Percentiles rank a stretch among this genome's conserved stretches.
Evolutionary conservation across 1,140 invertebrate genomes (phyloP).

Genomic region (Drosophila nebulosa): DNA sequence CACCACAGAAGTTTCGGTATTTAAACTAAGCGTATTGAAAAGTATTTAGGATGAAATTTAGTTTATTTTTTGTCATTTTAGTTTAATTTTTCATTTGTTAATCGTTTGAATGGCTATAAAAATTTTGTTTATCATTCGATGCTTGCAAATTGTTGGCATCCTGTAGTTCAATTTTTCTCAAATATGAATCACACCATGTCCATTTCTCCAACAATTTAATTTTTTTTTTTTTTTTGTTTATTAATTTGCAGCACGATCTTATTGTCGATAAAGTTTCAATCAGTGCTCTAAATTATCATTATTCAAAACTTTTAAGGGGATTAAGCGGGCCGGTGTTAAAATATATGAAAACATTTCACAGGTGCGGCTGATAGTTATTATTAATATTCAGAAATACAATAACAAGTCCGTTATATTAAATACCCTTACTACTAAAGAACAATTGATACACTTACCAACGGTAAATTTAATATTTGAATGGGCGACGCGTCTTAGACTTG

Average conservation of each 20-base stretch:
- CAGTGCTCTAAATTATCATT: background rate
- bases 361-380: too few relatives aligned
- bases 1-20: background rate
- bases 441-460: too few relatives aligned
- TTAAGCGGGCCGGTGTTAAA: too few relatives aligned
- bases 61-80: background rate
- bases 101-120: constrained; percentile 12
- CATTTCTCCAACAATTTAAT: background rate
- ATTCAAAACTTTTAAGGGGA: background rate
- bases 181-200: constrained; percentile 28
- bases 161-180: background rate
- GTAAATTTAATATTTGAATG: too few relatives aligned
- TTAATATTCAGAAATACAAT: too few relatives aligned
- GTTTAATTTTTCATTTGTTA: background rate
- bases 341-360: too few relatives aligned
- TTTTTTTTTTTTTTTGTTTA: background rate
- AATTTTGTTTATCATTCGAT: constrained; percentile 27
- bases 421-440: too few relatives aligned
- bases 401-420: too few relatives aligned
- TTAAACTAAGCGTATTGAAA: background rate
- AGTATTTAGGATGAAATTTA: background rate
- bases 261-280: background rate
- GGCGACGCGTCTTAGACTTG: too few relatives aligned
- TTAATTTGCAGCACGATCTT: background rate
- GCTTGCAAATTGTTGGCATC: constrained; percentile 6